These are phyloP conservation scores for Petrocephalus microphthalmus DNA, from an alignment of 2,113 vertebrate species.

Conservation along the genomic window DNA sequence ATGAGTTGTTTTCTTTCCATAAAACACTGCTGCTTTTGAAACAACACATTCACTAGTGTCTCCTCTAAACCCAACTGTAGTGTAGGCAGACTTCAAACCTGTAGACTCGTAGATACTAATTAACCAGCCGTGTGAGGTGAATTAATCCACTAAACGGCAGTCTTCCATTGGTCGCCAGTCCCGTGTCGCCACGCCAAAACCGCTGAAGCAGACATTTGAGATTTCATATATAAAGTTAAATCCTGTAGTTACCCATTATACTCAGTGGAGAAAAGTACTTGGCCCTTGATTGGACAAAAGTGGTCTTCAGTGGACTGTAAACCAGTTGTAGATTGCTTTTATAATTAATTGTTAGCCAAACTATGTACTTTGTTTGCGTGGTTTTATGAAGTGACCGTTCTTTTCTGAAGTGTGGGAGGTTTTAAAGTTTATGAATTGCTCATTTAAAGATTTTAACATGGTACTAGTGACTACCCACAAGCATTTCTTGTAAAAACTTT, in stretches of 20 bases:
- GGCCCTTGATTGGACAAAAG: not conserved
- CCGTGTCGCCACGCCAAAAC: not conserved
- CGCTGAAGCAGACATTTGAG: not conserved
- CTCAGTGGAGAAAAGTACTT: not conserved
- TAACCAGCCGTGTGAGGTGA: conserved; percentile 49
- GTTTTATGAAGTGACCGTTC: conserved; percentile 26
- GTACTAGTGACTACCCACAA: not conserved
- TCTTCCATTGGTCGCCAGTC: conserved; percentile 64
- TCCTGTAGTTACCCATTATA: not conserved
- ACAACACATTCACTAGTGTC: conserved; percentile 65
- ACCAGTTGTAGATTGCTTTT: conserved; percentile 66
- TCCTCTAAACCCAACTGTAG: conserved; percentile 57
- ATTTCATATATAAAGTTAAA: not conserved
- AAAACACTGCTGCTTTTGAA: conserved; percentile 67
- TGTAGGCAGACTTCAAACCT: conserved; percentile 47
- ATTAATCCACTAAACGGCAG: conserved; percentile 49
- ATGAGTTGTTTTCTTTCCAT: conserved; percentile 74
- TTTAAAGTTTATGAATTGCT: not conserved
- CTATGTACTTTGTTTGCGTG: not conserved
- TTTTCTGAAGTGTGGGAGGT: not conserved
- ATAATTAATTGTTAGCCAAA: not conserved
- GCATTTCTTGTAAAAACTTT: not conserved
- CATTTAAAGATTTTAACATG: not conserved
- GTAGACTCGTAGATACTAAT: conserved; percentile 26
- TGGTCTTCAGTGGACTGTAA: conserved; percentile 59